phyloP scores from a whole-genome alignment of 2,797 vertebrate species.

The Podargus strigoides region DNA sequence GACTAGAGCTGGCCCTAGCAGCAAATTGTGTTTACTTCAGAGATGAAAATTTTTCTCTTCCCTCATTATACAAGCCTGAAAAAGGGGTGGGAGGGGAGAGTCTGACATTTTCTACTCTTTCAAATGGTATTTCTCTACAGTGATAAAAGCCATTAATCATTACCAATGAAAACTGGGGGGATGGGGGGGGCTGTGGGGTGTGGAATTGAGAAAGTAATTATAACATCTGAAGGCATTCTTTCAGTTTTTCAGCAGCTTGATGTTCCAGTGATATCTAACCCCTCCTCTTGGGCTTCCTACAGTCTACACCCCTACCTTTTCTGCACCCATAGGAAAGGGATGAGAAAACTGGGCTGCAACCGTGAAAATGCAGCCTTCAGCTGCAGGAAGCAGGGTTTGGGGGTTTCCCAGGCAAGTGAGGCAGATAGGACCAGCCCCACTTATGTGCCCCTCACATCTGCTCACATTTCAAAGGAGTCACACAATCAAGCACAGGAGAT shows the following conservation, averaged over 20 bases:
- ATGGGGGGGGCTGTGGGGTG: too few species aligned
- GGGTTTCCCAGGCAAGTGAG: background rate
- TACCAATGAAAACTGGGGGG: background rate
- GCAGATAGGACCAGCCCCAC: background rate
- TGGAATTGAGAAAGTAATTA: background rate
- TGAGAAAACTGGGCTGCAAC: background rate
- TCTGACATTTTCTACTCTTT: background rate
- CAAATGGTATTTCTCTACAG: background rate
- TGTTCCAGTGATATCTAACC: background rate
- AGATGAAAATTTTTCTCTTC: background rate
- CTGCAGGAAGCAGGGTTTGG: background rate
- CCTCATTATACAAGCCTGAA: background rate
- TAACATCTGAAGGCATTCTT: background rate
- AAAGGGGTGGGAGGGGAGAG: background rate
- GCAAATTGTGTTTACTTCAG: conserved; percentile 26
- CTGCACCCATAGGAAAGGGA: background rate
- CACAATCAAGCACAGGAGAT: background rate
- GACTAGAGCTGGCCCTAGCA: background rate
- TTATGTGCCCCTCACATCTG: background rate
- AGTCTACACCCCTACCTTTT: background rate
- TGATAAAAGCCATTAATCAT: background rate
- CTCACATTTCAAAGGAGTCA: background rate
- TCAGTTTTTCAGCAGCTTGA: background rate
- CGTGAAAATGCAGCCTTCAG: background rate
- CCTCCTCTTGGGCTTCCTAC: background rate